These are phyloP conservation scores for Hipposideros armiger DNA, from an alignment of 2,113 vertebrate species.

Conservation along the genomic window DNA sequence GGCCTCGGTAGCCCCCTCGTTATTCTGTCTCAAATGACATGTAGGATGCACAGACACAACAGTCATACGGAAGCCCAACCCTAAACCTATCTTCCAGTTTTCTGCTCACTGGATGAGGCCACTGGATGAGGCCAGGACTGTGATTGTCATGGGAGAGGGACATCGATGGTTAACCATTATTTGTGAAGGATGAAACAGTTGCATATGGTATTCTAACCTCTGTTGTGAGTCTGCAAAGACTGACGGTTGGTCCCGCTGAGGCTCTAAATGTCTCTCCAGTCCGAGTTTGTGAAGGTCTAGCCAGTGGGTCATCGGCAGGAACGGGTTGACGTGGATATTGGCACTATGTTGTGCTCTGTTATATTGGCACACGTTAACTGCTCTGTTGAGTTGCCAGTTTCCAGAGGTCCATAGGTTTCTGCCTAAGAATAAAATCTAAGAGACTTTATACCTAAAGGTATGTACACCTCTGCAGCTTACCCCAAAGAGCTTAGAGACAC, in stretches of 20 bases:
- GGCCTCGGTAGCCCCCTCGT: not conserved
- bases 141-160: rapidly evolving
- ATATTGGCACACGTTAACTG: not conserved
- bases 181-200: not conserved
- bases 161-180: not conserved
- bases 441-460: not conserved
- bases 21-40: not conserved
- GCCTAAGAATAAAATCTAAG: not conserved
- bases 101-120: not conserved
- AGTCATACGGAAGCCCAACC: not conserved
- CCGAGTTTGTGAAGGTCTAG: not conserved
- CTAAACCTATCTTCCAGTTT: not conserved
- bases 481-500: not conserved
- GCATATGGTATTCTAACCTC: not conserved
- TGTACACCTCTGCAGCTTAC: not conserved
- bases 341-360: not conserved
- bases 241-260: not conserved
- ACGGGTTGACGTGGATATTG: not conserved
- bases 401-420: not conserved
- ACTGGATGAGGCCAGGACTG: too few relatives aligned
- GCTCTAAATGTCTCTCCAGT: rapidly evolving
- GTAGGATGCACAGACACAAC: rapidly evolving
- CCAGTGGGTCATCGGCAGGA: not conserved
- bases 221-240: not conserved
- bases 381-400: not conserved